Evolutionary conservation across 2,888 invertebrate species (phyloP), one percentile per base, ranked within the genome.

Genomic region (Mesopsocus fuscifrons): DNA sequence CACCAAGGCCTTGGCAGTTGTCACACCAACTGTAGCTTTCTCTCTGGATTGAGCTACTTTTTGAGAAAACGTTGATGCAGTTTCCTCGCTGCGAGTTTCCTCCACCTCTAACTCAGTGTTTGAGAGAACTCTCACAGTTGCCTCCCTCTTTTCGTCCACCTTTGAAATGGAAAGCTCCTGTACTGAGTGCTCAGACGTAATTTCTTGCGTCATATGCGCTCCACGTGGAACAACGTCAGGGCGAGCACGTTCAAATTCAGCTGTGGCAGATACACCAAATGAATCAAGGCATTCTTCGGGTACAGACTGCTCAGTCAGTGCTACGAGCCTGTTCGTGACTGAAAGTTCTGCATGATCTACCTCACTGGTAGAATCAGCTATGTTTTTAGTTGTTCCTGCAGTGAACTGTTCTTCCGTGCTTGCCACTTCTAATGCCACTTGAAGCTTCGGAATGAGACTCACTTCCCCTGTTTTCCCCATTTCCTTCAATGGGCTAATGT

Each of bases 141-240:
- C 47, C 41, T 41, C 21, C 6, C 32, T 30, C 32, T 46, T 26
- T 16, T 41, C 38, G n/a, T 34, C 17, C 32, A 13, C 11, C 31
- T 13, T 30, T n/a, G 34, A 13, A 5, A 41, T 22, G 21, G 31
- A 9, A n/a, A 40, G 38, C 8, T 44, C 34, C 32, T 41, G 33
- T 35, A 31, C 18, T 32, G 22, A 32, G 9, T 47, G 40, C 17
- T 47, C 35, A 17, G 41, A 15, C 9, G 40, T 22, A 18, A 34
- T 30, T 45, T 46, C 46, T 21, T 47, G 33, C 33, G 42, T 47
- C 9, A 46, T 41, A 18, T 45, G 34, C 5, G 43, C 48, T 30
- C 44, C 44, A 22, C 33, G 32, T 8, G 44, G 22, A 22, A 38
- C 31, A 22, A 47, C 31, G n/a, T 45, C 41, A 16, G 42, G 41